A percentile compares a stretch with the other conserved stretches of the same genome.
These are phyloP conservation scores for Agrotis puta DNA, from an alignment of 2,888 invertebrate genomes.

Conservation along the genomic window DNA sequence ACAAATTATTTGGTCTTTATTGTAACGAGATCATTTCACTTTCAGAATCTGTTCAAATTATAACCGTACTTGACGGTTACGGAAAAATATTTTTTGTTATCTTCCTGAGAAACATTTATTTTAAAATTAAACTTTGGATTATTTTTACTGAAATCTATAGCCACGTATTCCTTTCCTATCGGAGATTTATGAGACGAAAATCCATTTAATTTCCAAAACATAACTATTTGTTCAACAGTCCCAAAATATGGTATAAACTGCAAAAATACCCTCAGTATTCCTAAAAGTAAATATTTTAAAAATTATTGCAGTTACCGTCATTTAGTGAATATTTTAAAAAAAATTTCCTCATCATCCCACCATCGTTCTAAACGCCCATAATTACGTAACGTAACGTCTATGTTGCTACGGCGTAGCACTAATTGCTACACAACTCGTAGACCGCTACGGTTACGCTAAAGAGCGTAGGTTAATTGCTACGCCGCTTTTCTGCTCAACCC, in stretches of 20 bases:
- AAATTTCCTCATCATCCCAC: constrained; percentile 52
- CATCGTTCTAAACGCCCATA: constrained; percentile 79
- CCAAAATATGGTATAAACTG: neutral
- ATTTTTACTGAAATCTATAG: neutral
- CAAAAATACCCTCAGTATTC: neutral
- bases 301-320: neutral
- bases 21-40: constrained; percentile 22
- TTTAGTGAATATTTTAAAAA: constrained; percentile 22
- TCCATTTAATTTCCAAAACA: too few species aligned
- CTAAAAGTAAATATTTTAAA: neutral
- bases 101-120: too few species aligned
- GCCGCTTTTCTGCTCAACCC: constrained; percentile 69
- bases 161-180: too few species aligned
- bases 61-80: neutral
- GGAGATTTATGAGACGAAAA: neutral
- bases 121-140: too few species aligned
- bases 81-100: neutral
- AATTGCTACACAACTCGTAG: constrained; percentile 88
- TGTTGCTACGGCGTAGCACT: constrained; percentile 83
- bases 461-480: constrained; percentile 88
- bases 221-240: neutral
- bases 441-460: constrained; percentile 79
- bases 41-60: neutral
- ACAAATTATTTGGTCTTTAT: constrained; percentile 33
- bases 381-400: constrained; percentile 82